Evolutionary conservation across 2,888 invertebrate genomes (phyloP), one percentile per base, ranked within the genome.

Genomic region (Helleia helle): DNA sequence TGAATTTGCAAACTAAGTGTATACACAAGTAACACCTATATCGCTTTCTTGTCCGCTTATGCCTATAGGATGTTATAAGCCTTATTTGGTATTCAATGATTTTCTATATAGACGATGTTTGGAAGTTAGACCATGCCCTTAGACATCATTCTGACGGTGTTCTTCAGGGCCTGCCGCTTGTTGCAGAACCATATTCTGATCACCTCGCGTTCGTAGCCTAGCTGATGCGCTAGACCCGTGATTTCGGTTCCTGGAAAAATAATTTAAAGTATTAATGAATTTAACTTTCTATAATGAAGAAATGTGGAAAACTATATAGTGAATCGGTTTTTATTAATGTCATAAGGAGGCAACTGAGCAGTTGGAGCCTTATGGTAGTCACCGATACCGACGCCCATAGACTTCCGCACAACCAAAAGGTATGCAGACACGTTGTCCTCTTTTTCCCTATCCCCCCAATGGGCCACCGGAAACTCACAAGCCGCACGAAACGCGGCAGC

Each of bases 161-260:
- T 98, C 77, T 98, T 98, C 53, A 98, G 87, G 1, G 98, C 97
- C 79, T 99, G 98, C 41, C 98, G 89, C 80, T 98, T 98, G 86
- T 99, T 99, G 85, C 98, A 99, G 84, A 99, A 99, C 98, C 99
- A 99, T 83, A 99, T 98, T 74, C 98, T 88, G 62, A 99, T 97
- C 39, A 98, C 98, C 86, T 99, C 98, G 40, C 98, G 89, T 68
- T 98, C 98, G 77, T 98, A 98, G 54, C 97, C 97, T 43, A 99
- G 84, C 71, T 96, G 96, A 68, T 97, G 96, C 8, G 97, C 96
- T 53, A 98, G 84, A 27, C 95, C 95, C 11, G 97, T 98, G 70
- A 98, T 98, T 87, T 98, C 98, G 46, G 96, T 95, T 52, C 97
- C 97, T 97, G 84, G 29, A 87, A 49, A 42, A 52, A 27, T 27